Evolutionary conservation across 2,797 vertebrate genomes (phyloP).

Genomic region (Steatocranus sp.): DNA sequence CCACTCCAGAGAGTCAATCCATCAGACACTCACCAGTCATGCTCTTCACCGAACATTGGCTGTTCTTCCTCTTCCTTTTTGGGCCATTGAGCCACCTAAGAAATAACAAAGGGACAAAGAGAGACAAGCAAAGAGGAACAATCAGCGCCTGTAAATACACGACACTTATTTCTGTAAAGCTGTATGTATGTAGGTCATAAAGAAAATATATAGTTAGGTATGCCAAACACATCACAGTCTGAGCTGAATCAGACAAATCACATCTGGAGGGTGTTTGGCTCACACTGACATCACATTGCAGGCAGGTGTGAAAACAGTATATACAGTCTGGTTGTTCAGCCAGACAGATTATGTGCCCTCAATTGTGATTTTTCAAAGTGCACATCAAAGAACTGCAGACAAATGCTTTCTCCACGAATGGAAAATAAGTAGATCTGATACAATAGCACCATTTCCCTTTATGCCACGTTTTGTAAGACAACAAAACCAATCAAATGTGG

Average conservation of each 20-base stretch:
- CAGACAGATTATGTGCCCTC: not conserved
- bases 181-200: not conserved
- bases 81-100: slow-evolving; percentile 96
- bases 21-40: slow-evolving; percentile 88
- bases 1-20: not conserved
- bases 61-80: slow-evolving; percentile 99
- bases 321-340: not conserved
- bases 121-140: not conserved
- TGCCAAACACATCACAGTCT: not conserved
- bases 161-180: not conserved
- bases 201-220: not conserved
- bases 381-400: not conserved
- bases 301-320: not conserved
- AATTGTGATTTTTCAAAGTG: not conserved
- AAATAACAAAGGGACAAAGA: not conserved
- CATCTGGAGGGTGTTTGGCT: not conserved
- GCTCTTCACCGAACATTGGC: slow-evolving; percentile 98
- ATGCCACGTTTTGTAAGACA: not conserved
- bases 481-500: not conserved
- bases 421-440: not conserved
- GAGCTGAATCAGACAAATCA: not conserved
- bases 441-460: not conserved
- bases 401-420: fast-evolving
- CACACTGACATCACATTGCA: not conserved
- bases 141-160: not conserved